Conservation (phyloP, 1,140 invertebrate species). For the Trichogramma pretiosum region DNA sequence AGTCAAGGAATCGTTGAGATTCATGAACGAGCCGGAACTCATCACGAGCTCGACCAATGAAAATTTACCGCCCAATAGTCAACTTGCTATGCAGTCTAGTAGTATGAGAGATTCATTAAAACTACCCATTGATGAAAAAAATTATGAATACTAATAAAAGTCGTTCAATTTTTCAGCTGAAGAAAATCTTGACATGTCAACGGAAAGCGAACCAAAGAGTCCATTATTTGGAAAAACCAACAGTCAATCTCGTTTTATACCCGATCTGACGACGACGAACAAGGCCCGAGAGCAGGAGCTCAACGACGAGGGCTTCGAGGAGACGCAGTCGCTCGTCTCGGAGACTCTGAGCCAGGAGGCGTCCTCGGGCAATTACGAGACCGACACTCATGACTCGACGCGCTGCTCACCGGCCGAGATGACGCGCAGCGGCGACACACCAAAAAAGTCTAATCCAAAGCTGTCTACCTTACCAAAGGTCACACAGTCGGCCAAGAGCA, state of each 20-base stretch:
- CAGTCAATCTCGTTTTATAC: slow-evolving; percentile 42
- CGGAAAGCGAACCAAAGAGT: no score
- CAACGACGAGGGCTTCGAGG: slow-evolving; percentile 84
- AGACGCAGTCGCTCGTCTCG: slow-evolving; percentile 75
- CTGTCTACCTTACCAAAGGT: background rate
- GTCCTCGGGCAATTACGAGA: slow-evolving; percentile 62
- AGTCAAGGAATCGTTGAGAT: slow-evolving; percentile 23
- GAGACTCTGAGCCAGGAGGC: slow-evolving; percentile 74
- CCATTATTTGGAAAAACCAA: no score
- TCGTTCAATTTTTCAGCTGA: no score
- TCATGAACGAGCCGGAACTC: slow-evolving; percentile 11
- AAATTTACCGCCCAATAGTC: background rate
- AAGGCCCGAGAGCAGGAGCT: slow-evolving; percentile 56
- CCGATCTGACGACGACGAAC: slow-evolving; percentile 36
- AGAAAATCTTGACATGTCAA: no score
- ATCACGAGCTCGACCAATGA: background rate
- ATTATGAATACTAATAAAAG: no score
- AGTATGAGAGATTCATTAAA: no score
- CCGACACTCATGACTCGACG: slow-evolving; percentile 49
- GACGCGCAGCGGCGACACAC: background rate
- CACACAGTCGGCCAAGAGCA: background rate
- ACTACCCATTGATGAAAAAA: no score
- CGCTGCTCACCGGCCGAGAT: slow-evolving; percentile 40
- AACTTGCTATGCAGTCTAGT: no score
- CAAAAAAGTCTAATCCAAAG: no score